Base-by-base conservation (phyloP, 2,797 vertebrate species). In the Menidia menidia region DNA sequence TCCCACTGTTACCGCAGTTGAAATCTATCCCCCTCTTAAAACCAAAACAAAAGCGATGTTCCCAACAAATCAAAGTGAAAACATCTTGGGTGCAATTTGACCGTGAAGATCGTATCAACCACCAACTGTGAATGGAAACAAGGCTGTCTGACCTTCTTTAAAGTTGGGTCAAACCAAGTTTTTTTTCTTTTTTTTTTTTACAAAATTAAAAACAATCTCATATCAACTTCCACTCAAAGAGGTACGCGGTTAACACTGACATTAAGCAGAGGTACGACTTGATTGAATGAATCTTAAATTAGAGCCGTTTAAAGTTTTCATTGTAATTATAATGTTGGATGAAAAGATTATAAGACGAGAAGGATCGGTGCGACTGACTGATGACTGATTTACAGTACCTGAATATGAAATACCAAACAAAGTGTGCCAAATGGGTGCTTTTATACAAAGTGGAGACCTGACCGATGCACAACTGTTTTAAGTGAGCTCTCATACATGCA, bases 11-110 rank as follows among this genome's bases (percentile, higher is more conserved):
- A 89, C 89, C 85, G 86, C 73, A 52, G 82, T 82, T 91, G 85
- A 93, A 92, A 92, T 90, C 73, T 65, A 88, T 85, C 86, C 10
- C 88, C 77, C 51, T 75, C 79, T 81, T 71, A 77, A 91, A 87
- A 84, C 51, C 74, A 84, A 91, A 92, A 90, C 87, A 92, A 91
- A 90, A 89, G 79, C 54, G 82, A 91, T 85, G 69, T 89, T 89
- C 84, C 84, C 88, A 92, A 89, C 86, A 87, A 87, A 77, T 86
- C 79, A 92, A 92, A 94, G 75, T 72, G 68, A 75, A 93, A 91
- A 91, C 92, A 91, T 75, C 70, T 89, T 77, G 67, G 65, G 84
- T 75, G 78, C 75, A 73, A 81, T 73, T 74, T 78, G 63, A 87
- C 82, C 56, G 68, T 85, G 80, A 82, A 83, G 82, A 93, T 92